These are phyloP conservation scores for Tenthredo distinguenda DNA, from an alignment of 2,888 invertebrate species.

Conservation along the genomic window DNA sequence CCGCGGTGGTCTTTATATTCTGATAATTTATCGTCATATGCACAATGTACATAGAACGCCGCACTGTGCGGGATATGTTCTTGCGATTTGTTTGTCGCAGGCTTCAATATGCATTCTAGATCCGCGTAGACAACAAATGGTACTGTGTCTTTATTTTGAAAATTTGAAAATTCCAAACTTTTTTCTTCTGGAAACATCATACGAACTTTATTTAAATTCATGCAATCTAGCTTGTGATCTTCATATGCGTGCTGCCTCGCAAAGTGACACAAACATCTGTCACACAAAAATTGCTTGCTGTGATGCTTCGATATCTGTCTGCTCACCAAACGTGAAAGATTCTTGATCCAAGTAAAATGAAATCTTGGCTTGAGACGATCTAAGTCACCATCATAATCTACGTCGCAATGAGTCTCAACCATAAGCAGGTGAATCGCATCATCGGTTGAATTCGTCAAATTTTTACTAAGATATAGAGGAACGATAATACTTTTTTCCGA, in stretches of 20 bases:
- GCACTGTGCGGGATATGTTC: conserved; percentile 22
- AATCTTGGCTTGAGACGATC: too few relatives aligned
- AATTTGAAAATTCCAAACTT: too few relatives aligned
- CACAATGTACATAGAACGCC: too few relatives aligned
- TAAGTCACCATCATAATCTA: too few relatives aligned
- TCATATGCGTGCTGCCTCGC: background rate
- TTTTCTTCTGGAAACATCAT: background rate
- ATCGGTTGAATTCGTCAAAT: background rate
- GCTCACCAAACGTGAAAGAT: too few relatives aligned
- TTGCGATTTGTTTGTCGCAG: background rate
- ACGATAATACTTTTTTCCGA: background rate
- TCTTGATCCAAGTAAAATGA: too few relatives aligned
- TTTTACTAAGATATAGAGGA: background rate
- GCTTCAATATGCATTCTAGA: background rate
- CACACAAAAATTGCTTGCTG: background rate
- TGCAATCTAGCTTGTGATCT: background rate
- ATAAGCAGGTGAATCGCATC: background rate
- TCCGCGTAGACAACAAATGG: background rate
- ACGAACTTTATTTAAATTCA: background rate
- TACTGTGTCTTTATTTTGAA: background rate
- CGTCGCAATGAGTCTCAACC: background rate
- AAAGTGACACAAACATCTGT: background rate
- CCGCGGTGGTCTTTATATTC: conserved; percentile 52
- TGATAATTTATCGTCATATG: conserved; percentile 58
- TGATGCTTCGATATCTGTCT: background rate